phyloP scores from a whole-genome alignment of 2,797 vertebrate genomes.

The Gambusia yucatana region DNA sequence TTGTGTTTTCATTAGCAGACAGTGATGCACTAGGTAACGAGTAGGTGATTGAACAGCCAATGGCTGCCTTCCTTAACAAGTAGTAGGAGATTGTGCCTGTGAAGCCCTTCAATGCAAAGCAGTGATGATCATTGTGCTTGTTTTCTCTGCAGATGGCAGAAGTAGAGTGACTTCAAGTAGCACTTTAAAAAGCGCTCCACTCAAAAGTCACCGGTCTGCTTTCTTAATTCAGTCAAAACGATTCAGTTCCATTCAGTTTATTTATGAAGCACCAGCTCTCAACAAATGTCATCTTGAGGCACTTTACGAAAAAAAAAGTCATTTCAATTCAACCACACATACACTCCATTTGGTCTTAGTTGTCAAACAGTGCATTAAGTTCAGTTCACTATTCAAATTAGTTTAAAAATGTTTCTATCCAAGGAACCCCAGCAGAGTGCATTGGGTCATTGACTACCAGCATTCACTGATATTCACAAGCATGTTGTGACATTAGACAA shows the following conservation, averaged over 20 bases:
- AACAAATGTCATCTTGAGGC: not conserved
- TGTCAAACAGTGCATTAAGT: not conserved
- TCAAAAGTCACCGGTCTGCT: not conserved
- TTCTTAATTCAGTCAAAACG: not conserved
- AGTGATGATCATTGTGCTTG: not conserved
- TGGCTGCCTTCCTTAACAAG: not conserved
- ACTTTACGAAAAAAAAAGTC: not conserved
- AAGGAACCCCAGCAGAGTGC: not conserved
- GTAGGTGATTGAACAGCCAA: not conserved
- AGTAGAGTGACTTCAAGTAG: not conserved
- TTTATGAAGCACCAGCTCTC: not conserved
- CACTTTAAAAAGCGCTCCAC: not conserved
- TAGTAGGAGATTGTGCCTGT: not conserved
- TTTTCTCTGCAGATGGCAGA: not conserved
- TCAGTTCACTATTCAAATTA: not conserved
- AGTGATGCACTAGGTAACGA: not conserved
- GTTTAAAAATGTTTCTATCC: not conserved
- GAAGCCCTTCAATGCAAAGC: not conserved
- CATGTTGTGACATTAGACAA: not conserved
- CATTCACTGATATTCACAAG: not conserved
- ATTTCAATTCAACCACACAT: not conserved
- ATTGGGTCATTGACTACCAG: not conserved
- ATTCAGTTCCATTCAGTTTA: not conserved
- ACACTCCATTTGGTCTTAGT: not conserved
- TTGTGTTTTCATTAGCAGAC: not conserved